phyloP scores from a whole-genome alignment of 2,797 vertebrate species.

The Urocyon cinereoargenteus region DNA sequence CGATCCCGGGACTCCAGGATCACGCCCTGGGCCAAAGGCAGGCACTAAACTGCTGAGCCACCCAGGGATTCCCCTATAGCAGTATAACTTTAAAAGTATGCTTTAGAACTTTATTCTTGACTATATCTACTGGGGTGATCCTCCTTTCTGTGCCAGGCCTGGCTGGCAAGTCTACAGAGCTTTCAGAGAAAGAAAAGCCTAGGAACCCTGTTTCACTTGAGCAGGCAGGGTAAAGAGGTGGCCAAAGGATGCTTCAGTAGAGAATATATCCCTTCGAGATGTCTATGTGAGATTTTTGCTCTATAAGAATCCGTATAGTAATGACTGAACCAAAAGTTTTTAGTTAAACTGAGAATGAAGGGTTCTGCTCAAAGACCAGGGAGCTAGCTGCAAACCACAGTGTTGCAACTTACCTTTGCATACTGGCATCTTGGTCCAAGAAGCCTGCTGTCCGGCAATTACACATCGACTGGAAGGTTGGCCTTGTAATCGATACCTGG shows the following conservation, averaged over 20 bases:
- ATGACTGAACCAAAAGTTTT: neutral
- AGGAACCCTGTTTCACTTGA: neutral
- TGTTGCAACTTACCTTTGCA: conserved; percentile 70
- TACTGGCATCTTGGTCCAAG: conserved; percentile 76
- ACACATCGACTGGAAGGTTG: conserved; percentile 74
- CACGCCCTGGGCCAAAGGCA: too few species aligned
- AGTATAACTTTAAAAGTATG: neutral
- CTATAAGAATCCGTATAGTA: neutral
- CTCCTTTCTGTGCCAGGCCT: neutral
- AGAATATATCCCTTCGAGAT: neutral
- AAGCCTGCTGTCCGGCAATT: conserved; percentile 50
- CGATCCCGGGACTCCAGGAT: too few species aligned
- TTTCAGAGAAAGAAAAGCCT: conserved; percentile 27
- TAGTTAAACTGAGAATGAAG: neutral
- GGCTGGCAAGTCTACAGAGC: neutral
- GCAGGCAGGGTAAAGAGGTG: neutral
- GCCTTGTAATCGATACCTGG: conserved; percentile 76
- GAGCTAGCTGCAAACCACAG: neutral
- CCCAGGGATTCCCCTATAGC: neutral
- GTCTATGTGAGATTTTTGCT: neutral
- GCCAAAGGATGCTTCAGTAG: neutral
- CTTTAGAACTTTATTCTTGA: conserved; percentile 8
- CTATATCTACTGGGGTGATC: neutral
- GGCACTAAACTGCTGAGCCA: too few species aligned
- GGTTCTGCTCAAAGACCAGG: neutral